Percentiles rank a stretch among this genome's conserved stretches.
Evolutionary conservation across 2,888 invertebrate species (phyloP).

Genomic region (Heterodera filipjevi): DNA sequence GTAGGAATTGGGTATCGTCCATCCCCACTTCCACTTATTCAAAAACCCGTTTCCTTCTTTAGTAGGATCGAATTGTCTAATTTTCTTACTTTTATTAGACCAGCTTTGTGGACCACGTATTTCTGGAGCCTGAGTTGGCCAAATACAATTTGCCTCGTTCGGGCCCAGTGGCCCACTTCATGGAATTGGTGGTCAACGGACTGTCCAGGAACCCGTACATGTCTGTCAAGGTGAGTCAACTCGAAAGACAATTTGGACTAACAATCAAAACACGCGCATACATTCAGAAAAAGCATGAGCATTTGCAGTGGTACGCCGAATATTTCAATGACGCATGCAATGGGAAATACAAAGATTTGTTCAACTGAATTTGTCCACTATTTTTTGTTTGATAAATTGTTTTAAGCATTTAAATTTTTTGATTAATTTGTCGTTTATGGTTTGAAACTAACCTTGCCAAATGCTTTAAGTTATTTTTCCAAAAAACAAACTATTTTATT

Average conservation of each 20-base stretch:
- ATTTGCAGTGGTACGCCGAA: constrained; percentile 87
- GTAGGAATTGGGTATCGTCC: too few species aligned
- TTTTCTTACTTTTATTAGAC: constrained; percentile 64
- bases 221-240: constrained; percentile 71
- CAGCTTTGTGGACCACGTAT: constrained; percentile 90
- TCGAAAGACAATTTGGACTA: too few species aligned
- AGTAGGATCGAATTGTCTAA: too few species aligned
- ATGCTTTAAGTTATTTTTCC: too few species aligned
- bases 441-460: too few species aligned
- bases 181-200: constrained; percentile 92
- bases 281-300: constrained; percentile 79
- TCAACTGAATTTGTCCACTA: background rate
- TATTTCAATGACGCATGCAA: constrained; percentile 75
- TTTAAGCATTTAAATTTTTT: too few species aligned
- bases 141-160: constrained; percentile 80
- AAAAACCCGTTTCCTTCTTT: too few species aligned
- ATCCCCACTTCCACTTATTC: too few species aligned
- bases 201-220: constrained; percentile 91
- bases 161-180: constrained; percentile 91
- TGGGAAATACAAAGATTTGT: constrained; percentile 31
- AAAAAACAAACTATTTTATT: too few species aligned
- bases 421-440: too few species aligned
- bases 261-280: background rate
- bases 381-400: too few species aligned
- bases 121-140: constrained; percentile 81